Base-by-base conservation (phyloP, 1,140 invertebrate species). In the Musca vetustissima region DNA sequence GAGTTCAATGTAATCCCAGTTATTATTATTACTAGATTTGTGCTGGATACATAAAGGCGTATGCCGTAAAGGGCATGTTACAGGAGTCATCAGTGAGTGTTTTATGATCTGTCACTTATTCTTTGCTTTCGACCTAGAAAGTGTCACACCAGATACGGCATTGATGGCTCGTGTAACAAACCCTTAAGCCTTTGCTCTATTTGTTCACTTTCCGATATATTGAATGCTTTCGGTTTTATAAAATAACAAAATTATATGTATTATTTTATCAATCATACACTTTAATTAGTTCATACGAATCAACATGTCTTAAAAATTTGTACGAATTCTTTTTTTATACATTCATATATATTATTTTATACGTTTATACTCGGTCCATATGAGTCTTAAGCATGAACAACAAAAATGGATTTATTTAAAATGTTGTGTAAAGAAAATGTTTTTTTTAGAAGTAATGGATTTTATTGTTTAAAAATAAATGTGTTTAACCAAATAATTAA, bases 391-490 rank as follows among this genome's bases (percentile, higher is more conserved):
- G 57, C 28, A 36, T 59, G 25, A 25, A 32, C 17, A 61, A 61
- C 7, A 2, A 9, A 14, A 61, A 36, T 61, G n/a, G 36, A 28
- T 28, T 36, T n/a, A 61, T 36, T 61, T 61, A 19, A 61, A 61
- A 61, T 61, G 28, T 13, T 61, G 57, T 61, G 28, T 61, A 36
- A 61, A 17, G 36, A 61, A 61, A 36, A 36, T 9, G 36, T 61
- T 17, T 61, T 61, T n/a, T 21, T 14, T 43, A 43, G 57, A 32
- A 61, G 36, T 28, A 61, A 36, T 61, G 57, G 57, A 61, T 61
- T 57, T 57, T 36, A 61, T 61, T 61, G 57, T 61, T 61, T 61
- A 61, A 36, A 36, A 61, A 61, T 61, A 61, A 61, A 61, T 61
- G 57, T 61, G 28, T 43, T 43, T 36, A 61, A 61, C 36, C 36